phyloP scores from a whole-genome alignment of 1,140 invertebrate genomes.

The Cyrtorhinus lividipennis region DNA sequence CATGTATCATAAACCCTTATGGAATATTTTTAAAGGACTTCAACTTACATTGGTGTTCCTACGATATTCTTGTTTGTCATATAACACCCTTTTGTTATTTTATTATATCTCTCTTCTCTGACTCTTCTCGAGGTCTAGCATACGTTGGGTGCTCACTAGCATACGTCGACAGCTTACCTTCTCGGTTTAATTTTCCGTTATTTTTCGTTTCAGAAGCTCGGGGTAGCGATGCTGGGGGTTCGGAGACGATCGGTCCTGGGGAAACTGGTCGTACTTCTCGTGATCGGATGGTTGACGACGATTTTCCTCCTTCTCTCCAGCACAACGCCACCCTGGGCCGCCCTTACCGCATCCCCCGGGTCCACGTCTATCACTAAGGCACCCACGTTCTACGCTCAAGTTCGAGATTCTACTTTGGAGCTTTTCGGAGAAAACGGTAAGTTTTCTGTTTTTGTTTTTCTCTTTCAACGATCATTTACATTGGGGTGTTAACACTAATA shows the following conservation, averaged over 20 bases:
- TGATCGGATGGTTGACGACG: slow-evolving; percentile 9
- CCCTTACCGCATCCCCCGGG: not conserved
- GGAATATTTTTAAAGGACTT: too few species aligned
- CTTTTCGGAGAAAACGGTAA: slow-evolving; percentile 24
- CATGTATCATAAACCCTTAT: too few species aligned
- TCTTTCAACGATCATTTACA: not conserved
- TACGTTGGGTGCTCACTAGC: too few species aligned
- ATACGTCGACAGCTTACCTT: too few species aligned
- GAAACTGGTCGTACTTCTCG: slow-evolving; percentile 9
- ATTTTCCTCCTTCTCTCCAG: slow-evolving; percentile 5
- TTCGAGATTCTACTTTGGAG: slow-evolving; percentile 6
- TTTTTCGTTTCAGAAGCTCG: not conserved
- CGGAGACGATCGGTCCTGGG: slow-evolving; percentile 9
- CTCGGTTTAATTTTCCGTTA: too few species aligned
- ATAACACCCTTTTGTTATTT: too few species aligned
- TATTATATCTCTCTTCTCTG: too few species aligned
- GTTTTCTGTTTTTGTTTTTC: too few species aligned
- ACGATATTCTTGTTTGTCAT: too few species aligned
- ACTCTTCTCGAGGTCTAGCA: too few species aligned
- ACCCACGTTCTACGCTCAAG: slow-evolving; percentile 2
- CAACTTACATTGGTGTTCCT: too few species aligned
- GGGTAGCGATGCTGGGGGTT: slow-evolving; percentile 12
- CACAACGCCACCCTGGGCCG: slow-evolving; percentile 1
- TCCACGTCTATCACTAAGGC: not conserved
- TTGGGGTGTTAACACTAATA: too few species aligned